A percentile compares a stretch with the other conserved stretches of the same genome.
phyloP scores from a whole-genome alignment of 2,797 vertebrate species.

The Percopsis omiscomaycus region DNA sequence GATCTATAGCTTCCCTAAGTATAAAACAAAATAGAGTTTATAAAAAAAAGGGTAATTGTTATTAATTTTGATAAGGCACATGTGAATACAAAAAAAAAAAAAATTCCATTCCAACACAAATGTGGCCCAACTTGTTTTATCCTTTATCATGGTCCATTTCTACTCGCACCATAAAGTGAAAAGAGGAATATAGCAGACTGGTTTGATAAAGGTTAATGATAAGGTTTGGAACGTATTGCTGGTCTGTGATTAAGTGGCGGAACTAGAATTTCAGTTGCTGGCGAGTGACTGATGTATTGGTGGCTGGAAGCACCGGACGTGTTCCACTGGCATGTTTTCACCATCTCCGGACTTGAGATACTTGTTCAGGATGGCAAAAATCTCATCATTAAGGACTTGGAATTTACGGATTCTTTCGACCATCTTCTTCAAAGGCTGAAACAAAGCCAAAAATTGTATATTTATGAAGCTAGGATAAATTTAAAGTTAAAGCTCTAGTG shows the following conservation, averaged over 20 bases:
- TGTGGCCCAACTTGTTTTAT: conserved; percentile 45
- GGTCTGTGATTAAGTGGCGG: conserved; percentile 73
- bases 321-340: conserved; percentile 94
- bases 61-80: conserved; percentile 80
- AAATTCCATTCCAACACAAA: conserved; percentile 37
- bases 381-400: conserved; percentile 94
- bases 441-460: background rate
- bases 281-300: conserved; percentile 98
- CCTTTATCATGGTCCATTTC: conserved; percentile 44
- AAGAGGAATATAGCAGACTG: conserved; percentile 41
- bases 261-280: conserved; percentile 81
- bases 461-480: background rate
- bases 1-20: conserved; percentile 55
- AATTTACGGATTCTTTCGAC: conserved; percentile 97
- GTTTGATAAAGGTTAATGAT: conserved; percentile 39
- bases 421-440: conserved; percentile 97
- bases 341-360: conserved; percentile 95
- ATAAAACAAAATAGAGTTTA: conserved; percentile 72
- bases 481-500: background rate
- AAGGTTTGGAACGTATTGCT: conserved; percentile 53
- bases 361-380: conserved; percentile 94
- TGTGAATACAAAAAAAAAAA: conserved; percentile 70
- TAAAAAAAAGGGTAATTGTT: conserved; percentile 67
- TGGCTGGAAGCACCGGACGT: conserved; percentile 97
- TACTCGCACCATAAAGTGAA: conserved; percentile 31